Base-by-base conservation (phyloP, 2,113 vertebrate genomes). In the Ochotona princeps region DNA sequence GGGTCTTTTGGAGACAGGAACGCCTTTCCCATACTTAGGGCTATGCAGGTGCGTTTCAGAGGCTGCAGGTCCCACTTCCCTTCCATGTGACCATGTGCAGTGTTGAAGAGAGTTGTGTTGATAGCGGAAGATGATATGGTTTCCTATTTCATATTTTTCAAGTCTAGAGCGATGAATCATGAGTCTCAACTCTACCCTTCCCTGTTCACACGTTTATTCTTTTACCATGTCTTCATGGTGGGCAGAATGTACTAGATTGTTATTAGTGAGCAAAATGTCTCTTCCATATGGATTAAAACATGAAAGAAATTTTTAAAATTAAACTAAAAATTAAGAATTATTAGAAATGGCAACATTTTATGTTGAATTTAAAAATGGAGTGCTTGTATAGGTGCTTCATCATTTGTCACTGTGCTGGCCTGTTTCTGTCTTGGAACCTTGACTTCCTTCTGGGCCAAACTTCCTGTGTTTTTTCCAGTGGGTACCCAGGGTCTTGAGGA, bases 401-500 rank as follows among this genome's bases (percentile, higher is more conserved):
- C 12, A 28, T 38, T 47, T n/a, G 54, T 44, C 32, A 26, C 38
- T 78, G 15, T 15, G 21, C 3, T 70, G 61, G 21, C 17, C 75
- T 80, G 9, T 32, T 35, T 76, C 25, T 91, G 44, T 28, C 38
- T 74, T 17, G 14, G 44, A 79, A n/a, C 38, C 78, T 51, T 76
- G 35, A n/a, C 89, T 90, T 95, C 35, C 78, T 90, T 83, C 80
- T 13, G 89, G 17, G 25, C n/a, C 63, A 44, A 47, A 73, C 14
- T 63, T 1, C 54, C 60, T 60, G 5, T 81, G 49, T 63, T 51
- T 49, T 60, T 76, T 89, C 30, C 30, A 69, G 54, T 69, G 7
- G 20, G 47, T 60, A n/a, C 26, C 60, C 70, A 63, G 15, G 17
- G 51, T 75, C 65, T 91, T 79, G 30, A 94, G 79, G 67, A 79